Evolutionary conservation across 1,140 invertebrate genomes (phyloP).

Genomic region (Drosophila punjabiensis): DNA sequence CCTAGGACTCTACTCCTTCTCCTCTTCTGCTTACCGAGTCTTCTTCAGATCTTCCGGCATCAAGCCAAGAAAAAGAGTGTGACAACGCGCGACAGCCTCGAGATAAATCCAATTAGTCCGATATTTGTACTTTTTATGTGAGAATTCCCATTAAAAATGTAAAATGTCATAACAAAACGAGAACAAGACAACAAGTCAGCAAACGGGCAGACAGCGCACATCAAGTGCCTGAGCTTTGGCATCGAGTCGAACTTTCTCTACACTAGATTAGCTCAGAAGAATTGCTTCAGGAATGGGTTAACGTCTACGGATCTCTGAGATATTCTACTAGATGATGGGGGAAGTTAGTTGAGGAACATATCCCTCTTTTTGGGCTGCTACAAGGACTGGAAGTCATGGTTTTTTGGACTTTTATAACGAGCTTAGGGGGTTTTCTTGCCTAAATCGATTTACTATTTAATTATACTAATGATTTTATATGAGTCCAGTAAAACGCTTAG

Average conservation of each 20-base stretch:
- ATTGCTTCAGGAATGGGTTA: background rate
- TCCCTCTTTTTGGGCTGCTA: background rate
- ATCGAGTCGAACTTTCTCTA: conserved; percentile 30
- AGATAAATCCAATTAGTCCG: conserved; percentile 85
- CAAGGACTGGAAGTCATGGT: background rate
- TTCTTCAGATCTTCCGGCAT: conserved; percentile 74
- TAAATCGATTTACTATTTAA: too few species aligned
- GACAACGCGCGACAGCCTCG: conserved; percentile 81
- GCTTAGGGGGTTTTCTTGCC: background rate
- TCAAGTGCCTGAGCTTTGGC: conserved; percentile 11
- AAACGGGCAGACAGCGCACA: conserved; percentile 44
- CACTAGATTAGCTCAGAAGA: conserved; percentile 17
- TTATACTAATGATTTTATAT: background rate
- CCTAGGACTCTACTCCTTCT: conserved; percentile 33
- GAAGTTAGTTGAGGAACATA: background rate
- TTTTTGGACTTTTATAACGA: background rate
- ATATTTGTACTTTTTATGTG: conserved; percentile 85
- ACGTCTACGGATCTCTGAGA: background rate
- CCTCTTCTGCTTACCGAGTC: conserved; percentile 3
- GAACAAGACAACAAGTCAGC: conserved; percentile 78
- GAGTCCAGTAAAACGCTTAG: background rate
- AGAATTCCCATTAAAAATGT: conserved; percentile 85
- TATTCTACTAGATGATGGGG: background rate
- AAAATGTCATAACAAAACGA: conserved; percentile 83
- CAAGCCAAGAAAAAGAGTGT: conserved; percentile 73